phyloP scores from a whole-genome alignment of 2,113 vertebrate species.

The Gymnogyps californianus region DNA sequence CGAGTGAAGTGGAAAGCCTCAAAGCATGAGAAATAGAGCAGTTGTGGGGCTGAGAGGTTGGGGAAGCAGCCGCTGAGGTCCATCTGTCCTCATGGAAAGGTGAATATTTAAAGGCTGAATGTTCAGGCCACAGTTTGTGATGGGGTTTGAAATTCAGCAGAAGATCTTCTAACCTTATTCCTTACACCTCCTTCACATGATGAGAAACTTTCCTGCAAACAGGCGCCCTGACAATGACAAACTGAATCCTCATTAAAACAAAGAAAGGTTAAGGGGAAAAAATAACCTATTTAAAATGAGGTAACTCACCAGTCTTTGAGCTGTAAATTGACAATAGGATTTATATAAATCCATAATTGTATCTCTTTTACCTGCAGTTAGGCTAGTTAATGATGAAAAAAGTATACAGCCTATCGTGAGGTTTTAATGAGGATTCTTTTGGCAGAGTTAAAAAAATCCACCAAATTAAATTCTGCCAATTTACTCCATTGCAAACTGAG shows the following conservation, averaged over 20 bases:
- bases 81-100: neutral
- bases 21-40: neutral
- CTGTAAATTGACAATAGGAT: slow-evolving; percentile 96
- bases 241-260: slow-evolving; percentile 91
- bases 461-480: slow-evolving; percentile 98
- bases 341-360: slow-evolving; percentile 96
- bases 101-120: neutral
- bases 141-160: slow-evolving; percentile 54
- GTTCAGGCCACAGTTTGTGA: neutral
- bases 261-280: slow-evolving; percentile 82
- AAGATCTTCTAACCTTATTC: slow-evolving; percentile 25
- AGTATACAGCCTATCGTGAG: slow-evolving; percentile 82
- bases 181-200: slow-evolving; percentile 53
- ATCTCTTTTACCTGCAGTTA: slow-evolving; percentile 93
- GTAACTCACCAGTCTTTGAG: slow-evolving; percentile 86
- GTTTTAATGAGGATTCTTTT: slow-evolving; percentile 97
- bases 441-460: slow-evolving; percentile 92
- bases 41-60: neutral
- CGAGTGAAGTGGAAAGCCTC: neutral
- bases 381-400: slow-evolving; percentile 91
- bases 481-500: slow-evolving; percentile 89
- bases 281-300: slow-evolving; percentile 84
- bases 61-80: neutral
- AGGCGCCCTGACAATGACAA: slow-evolving; percentile 74
- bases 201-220: slow-evolving; percentile 74